Base-by-base conservation (phyloP, 2,888 invertebrate species). In the Caenorhabditis sp. region DNA sequence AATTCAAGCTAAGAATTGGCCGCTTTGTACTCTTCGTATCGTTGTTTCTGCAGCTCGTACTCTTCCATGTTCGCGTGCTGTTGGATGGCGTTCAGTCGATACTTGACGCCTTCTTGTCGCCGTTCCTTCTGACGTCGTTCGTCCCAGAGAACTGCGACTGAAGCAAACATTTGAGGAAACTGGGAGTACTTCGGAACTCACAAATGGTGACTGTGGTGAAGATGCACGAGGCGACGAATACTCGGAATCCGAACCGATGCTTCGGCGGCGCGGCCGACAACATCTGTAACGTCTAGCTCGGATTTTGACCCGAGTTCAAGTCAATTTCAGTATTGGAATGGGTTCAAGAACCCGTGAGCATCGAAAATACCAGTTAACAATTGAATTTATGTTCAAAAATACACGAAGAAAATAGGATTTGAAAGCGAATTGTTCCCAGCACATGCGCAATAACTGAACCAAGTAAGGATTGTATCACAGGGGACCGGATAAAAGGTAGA, bases 41-140 rank as follows among this genome's bases (percentile, higher is more conserved):
- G 48, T 56, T 82, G 73, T 65, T 83, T 83, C 70, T 87, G 87
- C 50, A 80, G 52, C 61, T 84, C 86, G 66, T 87, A 87, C 43
- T 87, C 86, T 26, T 79, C 80, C 87, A 87, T 87, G 74, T 87
- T 87, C 45, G 80, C 37, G 45, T 86, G 81, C 58, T 87, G 86
- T 59, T 84, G 81, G 50, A 86, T 82, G n/a, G 79, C 62, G 17
- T 83, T 82, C 46, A 87, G 48, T 55, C 87, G 79, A 50, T 83
- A 80, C 46, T 80, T 79, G 7, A 87, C 87, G 41, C 82, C 82
- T 76, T 82, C 87, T 71, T 87, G 86, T 58, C 87, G 68, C 35
- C 87, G 65, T 48, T 85, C 83, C 30, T 81, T 72, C 45, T 87
- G 86, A 26, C 61, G 68, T 20, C 74, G 66, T 73, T 87, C 87